Evolutionary conservation across 2,888 invertebrate species (phyloP).

Genomic region (Taphrorychus bicolor): DNA sequence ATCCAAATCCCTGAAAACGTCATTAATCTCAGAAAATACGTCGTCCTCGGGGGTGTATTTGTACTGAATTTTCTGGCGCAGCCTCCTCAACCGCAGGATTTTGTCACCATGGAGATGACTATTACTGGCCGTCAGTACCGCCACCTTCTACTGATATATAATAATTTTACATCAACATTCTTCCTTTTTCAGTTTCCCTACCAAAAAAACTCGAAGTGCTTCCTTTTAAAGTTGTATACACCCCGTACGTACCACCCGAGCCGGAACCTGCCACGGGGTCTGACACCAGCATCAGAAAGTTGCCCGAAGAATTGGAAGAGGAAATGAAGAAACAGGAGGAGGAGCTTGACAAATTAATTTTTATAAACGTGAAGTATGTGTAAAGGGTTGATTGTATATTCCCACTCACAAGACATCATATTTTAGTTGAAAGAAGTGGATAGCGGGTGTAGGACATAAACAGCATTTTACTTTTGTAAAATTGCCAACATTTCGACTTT

Average conservation of each 20-base stretch:
- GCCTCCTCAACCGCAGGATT: constrained; percentile 77
- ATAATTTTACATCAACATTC: background rate
- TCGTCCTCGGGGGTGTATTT: constrained; percentile 78
- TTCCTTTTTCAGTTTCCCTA: constrained; percentile 63
- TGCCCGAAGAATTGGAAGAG: constrained; percentile 82
- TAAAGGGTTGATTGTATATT: background rate
- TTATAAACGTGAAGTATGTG: constrained; percentile 73
- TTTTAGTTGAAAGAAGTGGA: no score
- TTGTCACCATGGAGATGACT: constrained; percentile 60
- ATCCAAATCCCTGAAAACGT: constrained; percentile 64
- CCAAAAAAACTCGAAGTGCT: constrained; percentile 67
- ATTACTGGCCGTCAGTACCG: constrained; percentile 64
- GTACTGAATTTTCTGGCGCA: constrained; percentile 76
- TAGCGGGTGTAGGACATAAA: no score
- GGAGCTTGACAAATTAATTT: constrained; percentile 75
- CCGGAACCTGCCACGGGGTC: constrained; percentile 54
- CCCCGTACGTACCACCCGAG: constrained; percentile 68
- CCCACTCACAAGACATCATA: no score
- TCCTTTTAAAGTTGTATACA: constrained; percentile 71
- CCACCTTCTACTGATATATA: no score
- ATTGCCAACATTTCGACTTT: no score
- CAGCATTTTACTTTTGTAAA: no score
- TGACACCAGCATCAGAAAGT: constrained; percentile 64
- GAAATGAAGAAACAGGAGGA: constrained; percentile 77
- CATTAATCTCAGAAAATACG: constrained; percentile 77